Evolutionary conservation across 1,140 invertebrate genomes (phyloP), one percentile per base, ranked within the genome.

Genomic region (Papilio dardanus): DNA sequence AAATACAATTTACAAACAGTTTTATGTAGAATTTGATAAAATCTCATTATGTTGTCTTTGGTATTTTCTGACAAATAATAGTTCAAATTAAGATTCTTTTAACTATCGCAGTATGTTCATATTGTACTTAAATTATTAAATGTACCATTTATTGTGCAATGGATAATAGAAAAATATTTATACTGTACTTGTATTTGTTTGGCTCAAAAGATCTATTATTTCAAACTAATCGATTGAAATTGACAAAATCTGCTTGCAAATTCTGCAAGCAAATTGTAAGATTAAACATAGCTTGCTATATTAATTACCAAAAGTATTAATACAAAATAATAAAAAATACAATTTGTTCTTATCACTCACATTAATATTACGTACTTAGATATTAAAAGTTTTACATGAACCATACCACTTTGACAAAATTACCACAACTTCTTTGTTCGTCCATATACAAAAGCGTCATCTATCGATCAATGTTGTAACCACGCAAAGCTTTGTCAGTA

Each of bases 141-240:
- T 54, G 46, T 54, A 21, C 46, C 21, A 54, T 54, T 62, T 62
- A 62, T 62, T 62, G 54, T 62, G 12, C 54, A 62, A 62, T 62
- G 12, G 8, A 14, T 5, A 16, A 62, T 14, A 16, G 10, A 28
- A 28, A 28, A 62, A 62, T 14, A 30, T 14, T 19, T n/a, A n/a
- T n/a, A n/a, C 12, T 62, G 54, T 62, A 62, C 54, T 28, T 62
- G 10, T 28, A 54, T 54, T 54, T 54, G 24, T 62, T 28, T 10
- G 24, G 30, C 10, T 16, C 10, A 30, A 62, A 30, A 62, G 24
- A 62, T 5, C 3, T 28, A 62, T 28, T 28, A 58, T 58, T 58
- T 1, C 4, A 54, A 54, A n/a, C n/a, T 46, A 3, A 46, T n/a
- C n/a, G n/a, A n/a, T 16, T 54, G 7, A 54, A 42, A 42, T 10